Evolutionary conservation across 2,113 vertebrate genomes (phyloP).

Genomic region (Salvator merianae): DNA sequence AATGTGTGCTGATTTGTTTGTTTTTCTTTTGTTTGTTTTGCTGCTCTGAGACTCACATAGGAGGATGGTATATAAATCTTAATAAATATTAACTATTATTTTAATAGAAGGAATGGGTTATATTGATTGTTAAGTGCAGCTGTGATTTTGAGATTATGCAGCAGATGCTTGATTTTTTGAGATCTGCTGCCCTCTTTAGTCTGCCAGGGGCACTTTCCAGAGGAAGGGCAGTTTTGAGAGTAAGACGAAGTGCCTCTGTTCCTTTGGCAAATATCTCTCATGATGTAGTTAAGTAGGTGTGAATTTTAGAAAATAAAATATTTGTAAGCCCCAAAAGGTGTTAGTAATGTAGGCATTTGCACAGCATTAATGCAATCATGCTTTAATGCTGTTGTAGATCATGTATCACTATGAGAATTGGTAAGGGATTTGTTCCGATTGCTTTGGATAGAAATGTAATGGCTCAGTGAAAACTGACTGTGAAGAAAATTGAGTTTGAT

Average conservation of each 20-base stretch:
- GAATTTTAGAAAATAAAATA: neutral
- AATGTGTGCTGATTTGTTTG: no score
- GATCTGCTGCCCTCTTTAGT: constrained; percentile 66
- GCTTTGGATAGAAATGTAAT: neutral
- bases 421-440: neutral
- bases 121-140: neutral
- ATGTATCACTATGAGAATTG: neutral
- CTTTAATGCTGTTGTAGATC: neutral
- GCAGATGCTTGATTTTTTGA: constrained; percentile 31
- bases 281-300: neutral
- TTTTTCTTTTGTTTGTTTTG: no score
- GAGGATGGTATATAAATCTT: no score
- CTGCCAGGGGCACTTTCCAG: constrained; percentile 24
- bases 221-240: neutral
- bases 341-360: fast-evolving
- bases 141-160: neutral
- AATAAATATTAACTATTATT: neutral
- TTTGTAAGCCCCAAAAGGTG: neutral
- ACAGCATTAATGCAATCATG: neutral
- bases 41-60: no score
- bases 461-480: neutral
- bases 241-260: neutral
- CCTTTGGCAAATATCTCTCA: neutral
- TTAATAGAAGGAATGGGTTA: neutral
- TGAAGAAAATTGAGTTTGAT: neutral